Evolutionary conservation across 2,888 invertebrate genomes (phyloP).

Genomic region (Ornithoptera alexandrae): DNA sequence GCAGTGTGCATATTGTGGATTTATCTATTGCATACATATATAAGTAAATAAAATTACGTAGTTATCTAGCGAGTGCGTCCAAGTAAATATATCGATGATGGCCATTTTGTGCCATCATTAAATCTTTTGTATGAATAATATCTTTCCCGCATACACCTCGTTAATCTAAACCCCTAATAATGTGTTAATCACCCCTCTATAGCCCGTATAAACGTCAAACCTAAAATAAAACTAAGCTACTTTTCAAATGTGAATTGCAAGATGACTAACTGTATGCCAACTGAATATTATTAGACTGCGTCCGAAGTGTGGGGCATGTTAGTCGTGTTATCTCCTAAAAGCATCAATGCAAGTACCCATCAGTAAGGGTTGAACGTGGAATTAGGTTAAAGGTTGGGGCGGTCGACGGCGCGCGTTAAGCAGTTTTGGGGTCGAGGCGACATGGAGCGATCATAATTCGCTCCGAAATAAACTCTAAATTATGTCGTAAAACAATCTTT

Average conservation of each 20-base stretch:
- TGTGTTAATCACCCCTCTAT: too few species aligned
- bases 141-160: slow-evolving; percentile 16
- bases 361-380: slow-evolving; percentile 56
- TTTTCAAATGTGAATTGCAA: slow-evolving; percentile 38
- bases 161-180: not conserved
- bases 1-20: slow-evolving; percentile 35
- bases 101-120: not conserved
- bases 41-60: not conserved
- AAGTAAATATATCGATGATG: not conserved
- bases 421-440: slow-evolving; percentile 60
- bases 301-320: slow-evolving; percentile 34
- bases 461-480: slow-evolving; percentile 55
- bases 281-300: slow-evolving; percentile 41
- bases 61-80: slow-evolving; percentile 32
- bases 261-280: slow-evolving; percentile 43
- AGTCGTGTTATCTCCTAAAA: slow-evolving; percentile 58
- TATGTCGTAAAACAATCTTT: slow-evolving; percentile 49
- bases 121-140: slow-evolving; percentile 8
- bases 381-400: slow-evolving; percentile 69
- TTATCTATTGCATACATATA: not conserved
- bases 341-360: slow-evolving; percentile 55
- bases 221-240: slow-evolving; percentile 43
- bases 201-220: slow-evolving; percentile 41
- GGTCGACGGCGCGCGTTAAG: slow-evolving; percentile 50
- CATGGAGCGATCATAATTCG: slow-evolving; percentile 58